Evolutionary conservation across 1,140 invertebrate species (phyloP), one percentile per base, ranked within the genome.

Genomic region (Drosophila ercepeae): DNA sequence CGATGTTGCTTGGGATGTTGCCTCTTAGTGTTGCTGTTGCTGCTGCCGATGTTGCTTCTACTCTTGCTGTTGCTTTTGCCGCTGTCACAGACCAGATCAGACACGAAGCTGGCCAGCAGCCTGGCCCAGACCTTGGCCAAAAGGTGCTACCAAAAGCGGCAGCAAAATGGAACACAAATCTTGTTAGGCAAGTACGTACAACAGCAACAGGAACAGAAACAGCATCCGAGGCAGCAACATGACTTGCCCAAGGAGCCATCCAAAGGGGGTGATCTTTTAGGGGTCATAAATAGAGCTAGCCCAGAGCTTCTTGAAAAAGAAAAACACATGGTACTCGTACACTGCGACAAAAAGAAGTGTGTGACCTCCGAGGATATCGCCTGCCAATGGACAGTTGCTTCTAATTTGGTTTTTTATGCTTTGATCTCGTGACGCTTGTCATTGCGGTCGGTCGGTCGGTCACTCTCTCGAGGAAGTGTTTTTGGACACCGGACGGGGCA

Each of bases 351-450:
- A 32, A 32, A n/a, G 9, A 11, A 63, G 54, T 63, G 60, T 55
- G 55, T 63, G 54, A 19, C 59, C 27, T 60, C 2, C 8, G 39
- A 25, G 19, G 27, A 61, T 57, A 45, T 32, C n/a, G 41, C 49
- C 11, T 34, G 45, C 41, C 50, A 45, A 58, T 55, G 64, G 61
- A 55, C 72, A 70, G 61, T 32, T 61, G 25, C 57, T 73, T 82
- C 78, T 77, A 82, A 82, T 81, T 81, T 81, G 61, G 78, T 57
- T 68, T 65, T 65, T 75, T 70, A 63, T 71, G 79, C 79, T 75
- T 78, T 79, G 81, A 84, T 84, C 79, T 84, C 71, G 65, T 84
- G 81, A 86, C 81, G 81, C 67, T 84, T 84, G 81, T 79, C 81
- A 84, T 81, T 74, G 65, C 57, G 54, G 36, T 64, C 39, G 29